A percentile compares a stretch with the other conserved stretches of the same genome.
phyloP scores from a whole-genome alignment of 2,113 vertebrate genomes.

The Apaloderma vittatum region DNA sequence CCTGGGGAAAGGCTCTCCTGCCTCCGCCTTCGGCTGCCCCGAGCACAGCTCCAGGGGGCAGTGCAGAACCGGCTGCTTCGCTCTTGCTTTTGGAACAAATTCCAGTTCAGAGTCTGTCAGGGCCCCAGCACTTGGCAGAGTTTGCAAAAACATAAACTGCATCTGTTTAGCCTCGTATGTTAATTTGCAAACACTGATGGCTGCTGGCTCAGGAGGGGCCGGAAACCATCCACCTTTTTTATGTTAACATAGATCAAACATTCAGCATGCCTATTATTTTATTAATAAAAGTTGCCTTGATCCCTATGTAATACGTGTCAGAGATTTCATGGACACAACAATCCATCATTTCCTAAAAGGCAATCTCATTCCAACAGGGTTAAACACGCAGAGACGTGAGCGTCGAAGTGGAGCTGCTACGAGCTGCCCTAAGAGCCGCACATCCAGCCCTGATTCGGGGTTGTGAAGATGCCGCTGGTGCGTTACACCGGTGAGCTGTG shows the following conservation, averaged over 20 bases:
- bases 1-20: neutral
- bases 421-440: neutral
- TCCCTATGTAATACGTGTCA: neutral
- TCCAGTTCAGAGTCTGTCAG: neutral
- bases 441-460: neutral
- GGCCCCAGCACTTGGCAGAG: neutral
- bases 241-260: neutral
- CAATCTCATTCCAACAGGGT: neutral
- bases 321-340: neutral
- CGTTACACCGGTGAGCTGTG: no score
- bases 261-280: neutral
- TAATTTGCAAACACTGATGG: neutral
- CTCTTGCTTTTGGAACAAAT: neutral
- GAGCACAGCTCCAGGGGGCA: neutral
- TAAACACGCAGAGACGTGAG: neutral
- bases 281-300: neutral
- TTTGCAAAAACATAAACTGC: neutral
- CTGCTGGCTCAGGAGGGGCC: neutral
- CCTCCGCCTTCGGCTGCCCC: neutral
- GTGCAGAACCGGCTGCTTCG: neutral
- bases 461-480: neutral
- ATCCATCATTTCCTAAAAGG: neutral
- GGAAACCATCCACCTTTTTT: neutral
- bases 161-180: slow-evolving; percentile 2
- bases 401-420: neutral